Percentiles rank a stretch among this genome's conserved stretches.
Conservation (phyloP, 2,797 vertebrate genomes). For the Melopsittacus undulatus region DNA sequence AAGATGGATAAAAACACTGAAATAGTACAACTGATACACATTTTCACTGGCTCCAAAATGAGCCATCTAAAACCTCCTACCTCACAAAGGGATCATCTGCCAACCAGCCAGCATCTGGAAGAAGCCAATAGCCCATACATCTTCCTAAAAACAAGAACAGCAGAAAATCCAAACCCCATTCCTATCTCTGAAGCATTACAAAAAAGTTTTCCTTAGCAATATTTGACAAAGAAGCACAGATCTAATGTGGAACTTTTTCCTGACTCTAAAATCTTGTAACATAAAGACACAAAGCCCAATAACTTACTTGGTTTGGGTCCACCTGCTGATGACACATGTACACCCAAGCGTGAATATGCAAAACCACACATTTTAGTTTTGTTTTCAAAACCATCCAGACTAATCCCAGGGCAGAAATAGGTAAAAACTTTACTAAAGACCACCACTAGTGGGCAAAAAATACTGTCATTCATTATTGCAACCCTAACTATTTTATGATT, state of each 20-base stretch:
- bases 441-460: background rate
- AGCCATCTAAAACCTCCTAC: background rate
- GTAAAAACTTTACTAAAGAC: background rate
- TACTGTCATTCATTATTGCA: background rate
- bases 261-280: background rate
- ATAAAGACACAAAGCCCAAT: background rate
- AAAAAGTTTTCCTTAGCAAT: background rate
- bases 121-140: background rate
- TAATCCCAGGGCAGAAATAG: background rate
- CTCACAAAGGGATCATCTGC: background rate
- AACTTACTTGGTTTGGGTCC: background rate
- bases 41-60: background rate
- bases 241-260: background rate
- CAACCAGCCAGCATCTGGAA: background rate
- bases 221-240: background rate
- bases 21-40: background rate
- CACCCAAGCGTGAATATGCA: accelerated
- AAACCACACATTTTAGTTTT: background rate
- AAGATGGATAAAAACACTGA: background rate
- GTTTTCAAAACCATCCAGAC: background rate
- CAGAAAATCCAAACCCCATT: background rate
- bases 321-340: background rate
- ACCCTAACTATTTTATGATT: background rate
- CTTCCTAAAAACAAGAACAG: background rate
- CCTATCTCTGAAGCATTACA: background rate